Conservation (phyloP, 2,797 vertebrate species). For the Lateolabrax maculatus region DNA sequence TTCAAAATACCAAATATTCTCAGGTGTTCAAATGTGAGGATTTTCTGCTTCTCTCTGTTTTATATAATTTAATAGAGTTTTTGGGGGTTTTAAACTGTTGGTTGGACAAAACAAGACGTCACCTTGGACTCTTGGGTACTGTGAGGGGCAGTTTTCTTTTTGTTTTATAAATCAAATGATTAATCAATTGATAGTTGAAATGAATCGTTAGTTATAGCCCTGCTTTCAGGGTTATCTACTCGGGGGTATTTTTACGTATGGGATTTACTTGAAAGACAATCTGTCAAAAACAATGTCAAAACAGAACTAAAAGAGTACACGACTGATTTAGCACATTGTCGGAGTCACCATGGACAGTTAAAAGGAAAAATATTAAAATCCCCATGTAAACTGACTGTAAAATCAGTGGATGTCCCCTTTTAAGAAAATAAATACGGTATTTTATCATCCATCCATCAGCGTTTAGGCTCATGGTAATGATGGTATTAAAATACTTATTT, state of each 20-base stretch:
- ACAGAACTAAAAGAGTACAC: neutral
- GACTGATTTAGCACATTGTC: no score
- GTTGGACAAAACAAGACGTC: neutral
- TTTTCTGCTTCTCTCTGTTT: neutral
- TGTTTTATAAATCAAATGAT: no score
- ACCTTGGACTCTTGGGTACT: neutral
- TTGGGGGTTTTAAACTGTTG: neutral
- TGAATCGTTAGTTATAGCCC: neutral
- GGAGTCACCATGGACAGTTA: no score
- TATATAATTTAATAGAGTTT: neutral
- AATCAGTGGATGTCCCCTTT: neutral
- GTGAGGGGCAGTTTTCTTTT: neutral
- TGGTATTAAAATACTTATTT: neutral
- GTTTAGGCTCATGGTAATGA: neutral
- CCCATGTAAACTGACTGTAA: no score
- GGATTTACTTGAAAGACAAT: neutral
- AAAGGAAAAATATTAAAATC: no score
- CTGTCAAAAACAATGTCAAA: neutral
- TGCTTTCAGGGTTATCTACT: neutral
- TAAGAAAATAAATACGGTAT: neutral
- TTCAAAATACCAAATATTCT: no score
- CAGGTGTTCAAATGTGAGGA: neutral
- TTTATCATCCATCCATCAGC: neutral
- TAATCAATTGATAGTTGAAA: no score
- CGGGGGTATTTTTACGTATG: no score